These are phyloP conservation scores for Sitodiplosis mosellana DNA, from an alignment of 1,140 invertebrate species.

Conservation along the genomic window DNA sequence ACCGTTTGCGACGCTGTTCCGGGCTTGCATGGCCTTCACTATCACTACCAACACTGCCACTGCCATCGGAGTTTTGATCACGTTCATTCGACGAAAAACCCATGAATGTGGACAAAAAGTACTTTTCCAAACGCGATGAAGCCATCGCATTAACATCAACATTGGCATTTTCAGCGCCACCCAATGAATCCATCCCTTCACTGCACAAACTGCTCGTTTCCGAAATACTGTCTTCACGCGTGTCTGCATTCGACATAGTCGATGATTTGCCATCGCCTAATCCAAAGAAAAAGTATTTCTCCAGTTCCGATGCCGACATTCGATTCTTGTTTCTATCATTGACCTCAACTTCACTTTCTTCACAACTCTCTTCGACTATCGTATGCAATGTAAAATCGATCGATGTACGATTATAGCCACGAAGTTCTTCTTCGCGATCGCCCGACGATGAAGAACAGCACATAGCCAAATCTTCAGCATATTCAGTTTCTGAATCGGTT, in stretches of 20 bases:
- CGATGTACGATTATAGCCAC: constrained; percentile 56
- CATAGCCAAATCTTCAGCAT: constrained; percentile 30
- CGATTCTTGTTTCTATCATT: constrained; percentile 38
- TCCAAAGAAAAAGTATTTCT: constrained; percentile 81
- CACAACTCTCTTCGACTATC: constrained; percentile 84
- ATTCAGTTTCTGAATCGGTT: constrained; percentile 32
- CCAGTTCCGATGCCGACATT: constrained; percentile 59
- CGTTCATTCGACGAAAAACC: constrained; percentile 50
- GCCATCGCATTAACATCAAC: constrained; percentile 45
- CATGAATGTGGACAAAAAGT: constrained; percentile 72
- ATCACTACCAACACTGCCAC: constrained; percentile 66
- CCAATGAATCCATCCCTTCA: constrained; percentile 53
- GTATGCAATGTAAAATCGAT: constrained; percentile 84
- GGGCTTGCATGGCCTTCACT: constrained; percentile 52
- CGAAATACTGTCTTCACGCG: constrained; percentile 51
- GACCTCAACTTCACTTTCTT: constrained; percentile 66
- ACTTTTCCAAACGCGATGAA: constrained; percentile 73
- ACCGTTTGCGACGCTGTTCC: constrained; percentile 58
- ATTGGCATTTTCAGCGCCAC: constrained; percentile 30
- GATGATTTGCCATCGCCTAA: constrained; percentile 46
- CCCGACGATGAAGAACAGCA: constrained; percentile 27
- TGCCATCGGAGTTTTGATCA: constrained; percentile 67
- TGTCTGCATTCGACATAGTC: constrained; percentile 26
- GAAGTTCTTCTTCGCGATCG: constrained; percentile 59
- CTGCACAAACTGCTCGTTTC: constrained; percentile 77